Evolutionary conservation across 2,888 invertebrate species (phyloP).

Genomic region (Xestia sexstrigata): DNA sequence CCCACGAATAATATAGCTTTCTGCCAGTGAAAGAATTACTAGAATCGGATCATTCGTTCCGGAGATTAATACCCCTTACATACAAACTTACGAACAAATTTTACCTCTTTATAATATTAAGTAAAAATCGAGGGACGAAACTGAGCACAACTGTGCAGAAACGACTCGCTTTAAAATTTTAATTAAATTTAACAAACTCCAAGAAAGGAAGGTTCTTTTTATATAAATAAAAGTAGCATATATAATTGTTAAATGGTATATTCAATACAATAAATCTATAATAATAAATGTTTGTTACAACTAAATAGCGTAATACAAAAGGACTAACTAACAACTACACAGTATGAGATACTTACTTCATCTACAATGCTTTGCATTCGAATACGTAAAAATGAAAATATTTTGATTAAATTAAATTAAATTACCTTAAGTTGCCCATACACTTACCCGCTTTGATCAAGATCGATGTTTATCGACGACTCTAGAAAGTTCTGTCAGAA

Average conservation of each 20-base stretch:
- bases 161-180: background rate
- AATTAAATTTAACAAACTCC: background rate
- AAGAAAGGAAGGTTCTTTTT: background rate
- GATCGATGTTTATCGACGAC: slow-evolving; percentile 10
- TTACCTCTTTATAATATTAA: too few relatives aligned
- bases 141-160: background rate
- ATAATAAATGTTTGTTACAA: slow-evolving; percentile 60
- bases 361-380: slow-evolving; percentile 46
- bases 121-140: background rate
- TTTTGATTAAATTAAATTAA: slow-evolving; percentile 17
- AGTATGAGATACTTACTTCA: slow-evolving; percentile 54
- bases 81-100: too few relatives aligned
- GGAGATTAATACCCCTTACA: too few relatives aligned
- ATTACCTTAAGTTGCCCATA: slow-evolving; percentile 23
- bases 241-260: slow-evolving; percentile 62
- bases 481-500: background rate
- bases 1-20: too few relatives aligned
- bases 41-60: too few relatives aligned
- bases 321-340: slow-evolving; percentile 60
- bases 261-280: slow-evolving; percentile 68
- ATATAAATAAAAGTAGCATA: slow-evolving; percentile 58
- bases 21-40: too few relatives aligned
- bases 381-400: slow-evolving; percentile 45
- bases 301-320: slow-evolving; percentile 58
- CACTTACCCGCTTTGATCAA: slow-evolving; percentile 38